phyloP scores from a whole-genome alignment of 2,113 vertebrate species.

The Peromyscus maniculatus region DNA sequence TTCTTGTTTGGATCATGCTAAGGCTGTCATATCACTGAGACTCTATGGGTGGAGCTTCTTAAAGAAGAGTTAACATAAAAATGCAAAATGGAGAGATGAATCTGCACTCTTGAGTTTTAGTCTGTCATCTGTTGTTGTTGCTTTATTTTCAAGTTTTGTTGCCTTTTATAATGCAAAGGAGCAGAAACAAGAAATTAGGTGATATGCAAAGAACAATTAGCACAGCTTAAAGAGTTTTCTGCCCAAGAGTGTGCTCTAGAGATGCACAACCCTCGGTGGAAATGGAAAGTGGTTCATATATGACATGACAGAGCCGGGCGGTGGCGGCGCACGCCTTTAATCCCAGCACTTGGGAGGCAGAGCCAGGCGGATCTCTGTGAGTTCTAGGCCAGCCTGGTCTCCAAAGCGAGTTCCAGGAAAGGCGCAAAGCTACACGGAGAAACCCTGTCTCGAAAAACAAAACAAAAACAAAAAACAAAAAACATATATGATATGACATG shows the following conservation, averaged over 20 bases:
- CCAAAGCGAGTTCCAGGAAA: too few relatives aligned
- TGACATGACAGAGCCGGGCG: slow-evolving; percentile 87
- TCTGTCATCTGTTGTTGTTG: too few relatives aligned
- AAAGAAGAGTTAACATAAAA: background rate
- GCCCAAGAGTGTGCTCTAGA: background rate
- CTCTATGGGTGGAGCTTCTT: background rate
- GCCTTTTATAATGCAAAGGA: background rate
- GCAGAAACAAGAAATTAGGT: background rate
- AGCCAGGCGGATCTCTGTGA: too few relatives aligned
- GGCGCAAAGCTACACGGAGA: too few relatives aligned
- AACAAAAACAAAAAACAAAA: too few relatives aligned
- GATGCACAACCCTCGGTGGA: background rate
- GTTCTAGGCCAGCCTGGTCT: too few relatives aligned
- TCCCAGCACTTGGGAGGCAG: too few relatives aligned
- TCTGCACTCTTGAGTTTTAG: background rate
- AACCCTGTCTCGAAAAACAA: too few relatives aligned
- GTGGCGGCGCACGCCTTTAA: too few relatives aligned
- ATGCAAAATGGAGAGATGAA: background rate
- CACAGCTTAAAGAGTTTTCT: background rate
- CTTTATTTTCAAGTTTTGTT: background rate
- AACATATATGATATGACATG: slow-evolving; percentile 83
- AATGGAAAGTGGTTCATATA: slow-evolving; percentile 82
- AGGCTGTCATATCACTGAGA: background rate
- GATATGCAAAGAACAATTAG: background rate
- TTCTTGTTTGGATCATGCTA: background rate